Evolutionary conservation across 2,113 vertebrate genomes (phyloP).

Genomic region (Bettongia penicillata): DNA sequence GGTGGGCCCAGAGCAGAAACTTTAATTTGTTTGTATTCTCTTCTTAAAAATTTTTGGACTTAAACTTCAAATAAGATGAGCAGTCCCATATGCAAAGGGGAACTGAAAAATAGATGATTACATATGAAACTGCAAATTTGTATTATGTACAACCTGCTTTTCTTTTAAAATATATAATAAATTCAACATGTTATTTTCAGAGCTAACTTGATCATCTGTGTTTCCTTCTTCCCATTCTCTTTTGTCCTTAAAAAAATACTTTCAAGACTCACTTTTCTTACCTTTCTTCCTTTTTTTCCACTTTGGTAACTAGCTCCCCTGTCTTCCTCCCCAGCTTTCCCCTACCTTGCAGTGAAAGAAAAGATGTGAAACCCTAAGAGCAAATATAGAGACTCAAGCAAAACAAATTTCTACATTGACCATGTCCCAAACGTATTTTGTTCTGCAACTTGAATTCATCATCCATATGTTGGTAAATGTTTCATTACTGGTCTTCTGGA

Average conservation of each 20-base stretch:
- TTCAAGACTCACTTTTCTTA: neutral
- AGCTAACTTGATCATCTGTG: neutral
- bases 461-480: neutral
- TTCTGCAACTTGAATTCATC: neutral
- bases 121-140: neutral
- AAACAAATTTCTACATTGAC: neutral
- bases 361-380: neutral
- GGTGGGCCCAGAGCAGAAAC: neutral
- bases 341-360: neutral
- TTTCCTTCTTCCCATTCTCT: neutral
- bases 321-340: neutral
- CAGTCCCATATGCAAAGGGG: neutral
- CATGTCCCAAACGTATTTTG: neutral
- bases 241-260: neutral
- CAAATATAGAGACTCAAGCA: neutral
- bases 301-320: neutral
- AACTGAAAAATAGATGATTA: neutral
- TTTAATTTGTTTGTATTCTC: neutral
- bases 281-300: neutral
- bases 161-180: neutral
- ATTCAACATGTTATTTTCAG: neutral
- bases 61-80: constrained; percentile 1
- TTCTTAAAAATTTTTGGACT: neutral
- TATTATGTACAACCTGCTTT: neutral
- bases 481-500: neutral